phyloP scores from a whole-genome alignment of 2,888 invertebrate species.

The Mamestra brassicae region DNA sequence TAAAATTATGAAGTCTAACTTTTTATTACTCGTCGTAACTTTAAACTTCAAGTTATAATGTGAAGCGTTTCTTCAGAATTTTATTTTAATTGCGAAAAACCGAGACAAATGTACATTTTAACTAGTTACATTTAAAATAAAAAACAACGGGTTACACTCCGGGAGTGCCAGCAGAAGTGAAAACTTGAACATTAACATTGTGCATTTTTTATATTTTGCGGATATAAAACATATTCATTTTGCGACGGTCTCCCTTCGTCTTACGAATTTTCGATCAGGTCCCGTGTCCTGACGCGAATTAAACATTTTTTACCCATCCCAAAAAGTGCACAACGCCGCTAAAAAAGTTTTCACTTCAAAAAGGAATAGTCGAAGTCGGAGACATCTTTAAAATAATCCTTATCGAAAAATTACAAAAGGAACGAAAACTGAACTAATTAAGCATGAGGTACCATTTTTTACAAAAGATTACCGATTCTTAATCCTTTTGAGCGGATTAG shows the following conservation, averaged over 20 bases:
- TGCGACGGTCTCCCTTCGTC: too few relatives aligned
- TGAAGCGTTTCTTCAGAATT: neutral
- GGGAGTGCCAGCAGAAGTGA: too few relatives aligned
- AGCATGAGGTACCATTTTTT: neutral
- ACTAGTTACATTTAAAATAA: too few relatives aligned
- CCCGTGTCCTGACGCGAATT: too few relatives aligned
- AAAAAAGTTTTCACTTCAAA: too few relatives aligned
- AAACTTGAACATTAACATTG: too few relatives aligned
- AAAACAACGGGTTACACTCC: too few relatives aligned
- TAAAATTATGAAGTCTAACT: neutral
- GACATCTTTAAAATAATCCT: neutral
- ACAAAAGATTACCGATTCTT: neutral
- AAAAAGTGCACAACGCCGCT: too few relatives aligned
- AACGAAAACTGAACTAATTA: neutral
- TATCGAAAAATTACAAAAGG: neutral
- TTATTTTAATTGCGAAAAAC: neutral
- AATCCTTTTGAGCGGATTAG: constrained; percentile 10
- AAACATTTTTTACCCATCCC: too few relatives aligned
- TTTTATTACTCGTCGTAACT: neutral
- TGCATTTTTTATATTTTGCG: too few relatives aligned
- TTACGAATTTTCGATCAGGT: too few relatives aligned
- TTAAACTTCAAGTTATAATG: neutral
- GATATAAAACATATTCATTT: too few relatives aligned
- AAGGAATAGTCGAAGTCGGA: neutral
- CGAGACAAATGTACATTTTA: neutral